Base-by-base conservation (phyloP, 1,140 invertebrate species). In the Chironomus tepperi region DNA sequence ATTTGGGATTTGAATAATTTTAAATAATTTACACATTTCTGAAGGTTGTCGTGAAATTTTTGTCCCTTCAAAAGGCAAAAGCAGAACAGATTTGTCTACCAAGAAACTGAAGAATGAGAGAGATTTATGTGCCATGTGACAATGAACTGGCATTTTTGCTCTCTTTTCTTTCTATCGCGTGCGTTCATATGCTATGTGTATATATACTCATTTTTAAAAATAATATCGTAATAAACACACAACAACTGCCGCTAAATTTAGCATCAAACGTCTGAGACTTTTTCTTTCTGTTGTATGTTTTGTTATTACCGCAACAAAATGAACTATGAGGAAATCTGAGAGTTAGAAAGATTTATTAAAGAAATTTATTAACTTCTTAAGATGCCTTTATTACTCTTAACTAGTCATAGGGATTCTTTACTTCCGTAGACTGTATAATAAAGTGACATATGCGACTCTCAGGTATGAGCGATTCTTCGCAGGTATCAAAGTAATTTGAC, bases 201-300 rank as follows among this genome's bases (percentile, higher is more conserved):
- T 34, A 34, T 34, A 34, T 34, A 34, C 24, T 34, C 24, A 57
- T 57, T 12, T 57, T 57, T 57, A 57, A 57, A 57, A 57, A 57
- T 57, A 57, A 57, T 57, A 57, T 34, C 5, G 24, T 34, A 34
- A 34, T 34, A 34, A 34, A 34, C 24, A 34, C 24, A 15, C n/a
- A 57, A 57, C 47, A 57, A 57, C 47, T 57, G 47, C n/a, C 47
- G 47, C 47, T 57, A 57, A n/a, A n/a, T n/a, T 57, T 57, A 57
- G 47, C 47, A 57, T 57, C 47, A 57, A 15, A 10, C 8, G 10
- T 57, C 47, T 57, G 47, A 57, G 47, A 1, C n/a, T 57, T 15
- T 43, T 43, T 43, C 15, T 47, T 47, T 8, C 43, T 47, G 9
- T 47, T 34, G 24, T 34, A 5, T 34, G 24, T 34, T 34, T 34